Conservation (phyloP, 1,140 invertebrate species). For the Eurosta solidaginis region DNA sequence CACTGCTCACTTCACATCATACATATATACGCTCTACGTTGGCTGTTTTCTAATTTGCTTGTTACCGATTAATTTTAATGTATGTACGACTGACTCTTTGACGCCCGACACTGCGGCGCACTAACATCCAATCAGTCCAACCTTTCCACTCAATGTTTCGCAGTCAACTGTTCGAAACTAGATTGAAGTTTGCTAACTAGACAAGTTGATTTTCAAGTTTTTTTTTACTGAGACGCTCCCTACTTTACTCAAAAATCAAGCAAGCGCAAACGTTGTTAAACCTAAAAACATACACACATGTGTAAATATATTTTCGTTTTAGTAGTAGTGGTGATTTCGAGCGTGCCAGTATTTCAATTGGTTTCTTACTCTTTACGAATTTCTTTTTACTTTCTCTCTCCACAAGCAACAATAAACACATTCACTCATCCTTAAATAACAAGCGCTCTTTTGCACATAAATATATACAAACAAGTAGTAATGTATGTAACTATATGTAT, state of each 20-base stretch:
- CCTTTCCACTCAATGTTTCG: constrained; percentile 58
- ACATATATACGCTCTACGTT: background rate
- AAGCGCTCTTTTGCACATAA: background rate
- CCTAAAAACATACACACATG: background rate
- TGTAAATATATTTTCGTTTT: background rate
- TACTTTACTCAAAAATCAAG: background rate
- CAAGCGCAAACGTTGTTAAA: background rate
- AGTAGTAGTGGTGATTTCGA: background rate
- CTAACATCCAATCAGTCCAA: constrained; percentile 36
- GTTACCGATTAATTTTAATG: constrained; percentile 28
- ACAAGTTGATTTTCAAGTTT: constrained; percentile 60
- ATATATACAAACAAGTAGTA: too few relatives aligned
- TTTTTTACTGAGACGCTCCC: constrained; percentile 37
- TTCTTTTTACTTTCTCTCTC: background rate
- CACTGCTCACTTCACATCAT: background rate
- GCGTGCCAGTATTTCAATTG: background rate
- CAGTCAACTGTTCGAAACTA: constrained; percentile 60
- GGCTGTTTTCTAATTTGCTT: constrained; percentile 2
- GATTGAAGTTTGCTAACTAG: constrained; percentile 61
- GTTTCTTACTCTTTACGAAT: background rate
- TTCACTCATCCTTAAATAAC: background rate
- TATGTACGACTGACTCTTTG: constrained; percentile 22
- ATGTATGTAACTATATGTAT: too few relatives aligned
- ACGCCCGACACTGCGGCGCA: background rate
- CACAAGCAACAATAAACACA: too few relatives aligned